Base-by-base conservation (phyloP, 2,888 invertebrate species). In the Parthenolecanium corni region DNA sequence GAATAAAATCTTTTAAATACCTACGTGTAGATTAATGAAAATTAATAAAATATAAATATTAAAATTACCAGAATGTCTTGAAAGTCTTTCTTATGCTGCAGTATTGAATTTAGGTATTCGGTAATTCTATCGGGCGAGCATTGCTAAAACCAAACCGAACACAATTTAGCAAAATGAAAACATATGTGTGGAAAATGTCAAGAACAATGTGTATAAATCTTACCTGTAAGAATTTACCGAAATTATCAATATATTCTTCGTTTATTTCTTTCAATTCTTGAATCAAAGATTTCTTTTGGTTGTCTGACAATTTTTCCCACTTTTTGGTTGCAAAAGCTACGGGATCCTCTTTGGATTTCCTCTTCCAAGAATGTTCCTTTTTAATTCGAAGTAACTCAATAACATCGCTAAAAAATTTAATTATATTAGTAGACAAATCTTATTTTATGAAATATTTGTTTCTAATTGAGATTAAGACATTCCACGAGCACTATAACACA, bases 211-310 rank as follows among this genome's bases (percentile, higher is more conserved):
- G 20, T 11, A 2, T 23, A 23, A 18, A 23, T 21, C 14, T 42
- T 42, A 49, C 49, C 14, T 49, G 49, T 23, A 49, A 23, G 14
- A 49, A 49, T 49, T 23, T 49, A 6, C 21, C 49, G 21, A 23
- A 49, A 14, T 20, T 23, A 12, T 49, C 49, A 14, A 49, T 6
- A 23, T 49, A 49, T 21, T 49, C 23, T 21, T 49, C 49, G 49
- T 64, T 66, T 31, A 66, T 42, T 6, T 25, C 14, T 42, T 66
- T 64, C 12, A 62, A 12, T 49, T 66, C 64, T 53, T 64, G 25
- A 24, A 56, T 46, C 44, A 18, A 62, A 2, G 14, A 2, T 14
- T 20, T 23, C 24, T 58, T 51, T 14, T 62, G 61, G 9, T 16
- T 18, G 5, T 47, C 62, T 23, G 24, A 21, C 51, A 64, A 42